Base-by-base conservation (phyloP, 2,113 vertebrate genomes). In the Oreotrochilus melanogaster region DNA sequence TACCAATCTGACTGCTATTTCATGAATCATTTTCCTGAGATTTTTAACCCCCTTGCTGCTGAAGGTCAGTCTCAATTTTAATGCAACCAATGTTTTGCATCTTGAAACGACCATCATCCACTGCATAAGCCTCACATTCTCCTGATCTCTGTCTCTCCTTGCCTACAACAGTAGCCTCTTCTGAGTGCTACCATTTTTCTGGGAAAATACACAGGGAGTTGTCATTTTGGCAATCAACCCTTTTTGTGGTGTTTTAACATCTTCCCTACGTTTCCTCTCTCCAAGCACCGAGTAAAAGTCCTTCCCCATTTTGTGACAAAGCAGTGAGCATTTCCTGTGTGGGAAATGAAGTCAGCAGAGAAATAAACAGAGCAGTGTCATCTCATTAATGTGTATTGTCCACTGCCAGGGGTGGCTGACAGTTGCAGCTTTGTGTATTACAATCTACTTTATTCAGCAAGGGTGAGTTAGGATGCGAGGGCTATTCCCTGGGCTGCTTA, bases 401-500 rank as follows among this genome's bases (percentile, higher is more conserved):
- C 91, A 58, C 91, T 95, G 72, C 66, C 84, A 96, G 81, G 42
- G 76, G 47, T 10, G 78, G 85, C 76, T 87, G 87, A 91, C 66
- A 87, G 61, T 67, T 69, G 70, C 78, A 85, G 93, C 87, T 95
- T 82, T 91, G 90, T 74, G 3, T 73, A 61, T 91, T 92, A 92
- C 62, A 95, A 88, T 48, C 79, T 83, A 14, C 71, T 95, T 94
- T 89, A 95, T 96, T 95, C 94, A 91, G 62, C 61, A 62, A 90
- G 62, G 81, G 69, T 80, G n/a, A 35, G 69, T 79, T 78, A 81
- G 76, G 90, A 95, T 94, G 86, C 78, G 61, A 96, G 60, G 88
- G 88, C 85, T 95, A 83, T 88, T 94, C 91, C 91, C 89, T 48
- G 21, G 48, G 82, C 92, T 97, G 87, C 92, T 96, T 95, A 75